A percentile compares a stretch with the other conserved stretches of the same genome.
These are phyloP conservation scores for Standfussiana lucernea DNA, from an alignment of 2,888 invertebrate species.

Conservation along the genomic window DNA sequence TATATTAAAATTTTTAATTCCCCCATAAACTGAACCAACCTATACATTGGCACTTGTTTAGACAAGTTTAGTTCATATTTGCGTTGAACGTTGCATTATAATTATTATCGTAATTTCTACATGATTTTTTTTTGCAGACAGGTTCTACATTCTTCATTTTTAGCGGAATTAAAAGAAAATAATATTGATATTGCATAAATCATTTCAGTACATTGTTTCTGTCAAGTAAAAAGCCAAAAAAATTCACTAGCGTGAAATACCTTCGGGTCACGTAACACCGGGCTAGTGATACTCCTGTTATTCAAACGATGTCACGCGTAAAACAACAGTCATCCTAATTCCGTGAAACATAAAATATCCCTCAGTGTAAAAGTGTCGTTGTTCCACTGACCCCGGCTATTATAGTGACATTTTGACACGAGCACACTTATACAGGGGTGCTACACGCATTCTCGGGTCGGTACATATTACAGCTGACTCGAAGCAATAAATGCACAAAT, in stretches of 20 bases:
- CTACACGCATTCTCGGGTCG: not conserved
- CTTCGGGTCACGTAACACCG: not conserved
- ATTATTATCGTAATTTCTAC: not conserved
- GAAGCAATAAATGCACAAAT: not conserved
- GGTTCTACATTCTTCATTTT: not conserved
- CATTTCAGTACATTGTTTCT: not conserved
- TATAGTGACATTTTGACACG: conserved; percentile 31
- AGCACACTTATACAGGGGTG: conserved; percentile 18
- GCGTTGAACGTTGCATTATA: not conserved
- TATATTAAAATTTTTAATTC: not conserved
- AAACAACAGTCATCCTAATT: conserved; percentile 30
- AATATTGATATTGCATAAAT: not conserved
- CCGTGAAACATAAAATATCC: conserved; percentile 47
- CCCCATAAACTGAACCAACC: not conserved
- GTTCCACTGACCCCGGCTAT: conserved; percentile 52
- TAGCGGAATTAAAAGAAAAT: not conserved
- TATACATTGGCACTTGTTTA: not conserved
- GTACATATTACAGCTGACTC: not conserved
- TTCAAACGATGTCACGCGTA: conserved; percentile 14
- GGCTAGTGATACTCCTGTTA: conserved; percentile 13
- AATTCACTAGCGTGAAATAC: not conserved
- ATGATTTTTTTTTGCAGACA: not conserved
- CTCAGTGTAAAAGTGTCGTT: conserved; percentile 26
- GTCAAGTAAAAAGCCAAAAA: not conserved
- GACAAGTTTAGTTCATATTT: not conserved